phyloP scores from a whole-genome alignment of 1,140 invertebrate species.

The Probaryconus sp. region DNA sequence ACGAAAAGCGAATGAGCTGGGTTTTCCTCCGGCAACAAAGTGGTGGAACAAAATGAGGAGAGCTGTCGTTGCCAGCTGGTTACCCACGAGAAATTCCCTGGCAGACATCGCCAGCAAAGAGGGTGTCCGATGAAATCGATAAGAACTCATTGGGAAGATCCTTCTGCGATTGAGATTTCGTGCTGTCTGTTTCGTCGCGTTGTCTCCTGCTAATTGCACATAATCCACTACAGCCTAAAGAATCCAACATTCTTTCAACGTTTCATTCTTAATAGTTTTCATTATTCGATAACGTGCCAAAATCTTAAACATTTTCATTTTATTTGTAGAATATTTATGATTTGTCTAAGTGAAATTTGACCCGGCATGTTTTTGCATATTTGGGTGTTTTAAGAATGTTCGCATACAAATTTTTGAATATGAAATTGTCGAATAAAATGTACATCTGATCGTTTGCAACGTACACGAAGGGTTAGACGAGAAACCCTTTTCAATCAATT shows the following conservation, averaged over 20 bases:
- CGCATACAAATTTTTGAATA: slow-evolving; percentile 16
- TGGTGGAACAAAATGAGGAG: slow-evolving; percentile 71
- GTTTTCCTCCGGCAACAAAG: slow-evolving; percentile 51
- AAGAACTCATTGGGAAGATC: slow-evolving; percentile 60
- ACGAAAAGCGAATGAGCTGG: slow-evolving; percentile 50
- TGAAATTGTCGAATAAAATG: slow-evolving; percentile 49
- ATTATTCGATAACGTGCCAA: neutral
- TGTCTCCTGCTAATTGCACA: slow-evolving; percentile 25
- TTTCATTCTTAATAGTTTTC: slow-evolving; percentile 13
- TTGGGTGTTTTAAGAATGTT: too few relatives aligned
- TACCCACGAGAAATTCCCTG: slow-evolving; percentile 74
- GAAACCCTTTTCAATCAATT: slow-evolving; percentile 77
- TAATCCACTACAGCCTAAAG: slow-evolving; percentile 13
- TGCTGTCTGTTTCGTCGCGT: slow-evolving; percentile 22
- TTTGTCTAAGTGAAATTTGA: too few relatives aligned
- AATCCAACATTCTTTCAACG: slow-evolving; percentile 16
- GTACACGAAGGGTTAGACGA: slow-evolving; percentile 54
- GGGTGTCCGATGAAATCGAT: slow-evolving; percentile 73
- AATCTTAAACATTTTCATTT: too few relatives aligned
- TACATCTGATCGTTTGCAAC: slow-evolving; percentile 49
- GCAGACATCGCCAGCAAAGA: slow-evolving; percentile 64
- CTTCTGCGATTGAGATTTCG: slow-evolving; percentile 49
- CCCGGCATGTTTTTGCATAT: too few relatives aligned
- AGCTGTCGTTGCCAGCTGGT: slow-evolving; percentile 74
- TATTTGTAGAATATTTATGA: too few relatives aligned